Evolutionary conservation across 2,888 invertebrate genomes (phyloP), one percentile per base, ranked within the genome.

Genomic region (Plebejus argus): DNA sequence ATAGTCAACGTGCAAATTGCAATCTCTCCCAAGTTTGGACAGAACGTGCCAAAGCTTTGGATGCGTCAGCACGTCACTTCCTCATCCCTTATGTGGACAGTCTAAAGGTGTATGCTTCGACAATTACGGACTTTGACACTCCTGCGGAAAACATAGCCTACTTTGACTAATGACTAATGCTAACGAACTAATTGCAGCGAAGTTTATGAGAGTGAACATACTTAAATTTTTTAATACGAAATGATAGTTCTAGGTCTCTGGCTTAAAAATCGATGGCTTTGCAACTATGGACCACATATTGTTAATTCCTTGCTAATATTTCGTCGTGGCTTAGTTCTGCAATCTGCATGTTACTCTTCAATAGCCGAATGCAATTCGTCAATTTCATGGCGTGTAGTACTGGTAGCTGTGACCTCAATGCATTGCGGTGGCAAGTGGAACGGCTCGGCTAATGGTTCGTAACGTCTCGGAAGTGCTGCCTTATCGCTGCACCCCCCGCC

Each of bases 381-480:
- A 61, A 70, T 20, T 70, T 70, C 49, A 49, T 28, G 45, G 49
- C 53, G 28, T 28, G 18, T 8, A 28, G 23, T 58, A 58, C 20
- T 28, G 15, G 35, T 61, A 66, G 12, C 18, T 35, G 33, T 28
- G 66, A 74, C 75, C 74, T 66, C 66, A 75, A 53, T 75, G 71
- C 71, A 18, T 6, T 39, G 45, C 45, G 39, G 33, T 58, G 58
- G 61, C 77, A 74, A 70, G 76, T 49, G 58, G n/a, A n/a, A 45
- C 72, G 23, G 15, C 39, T 23, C 83, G 87, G 87, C 90, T 90
- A 91, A 91, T 91, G 90, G 90, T 84, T 88, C 87, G 90, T 88
- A 91, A 91, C 91, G 88, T 86, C 87, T 88, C 90, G 90, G 90
- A 90, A 90, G 90, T 87, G 84, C 85, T 81, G 84, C 85, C 85